A percentile compares a stretch with the other conserved stretches of the same genome.
Conservation (phyloP, 2,113 vertebrate genomes). For the Hepsetus odoe region DNA sequence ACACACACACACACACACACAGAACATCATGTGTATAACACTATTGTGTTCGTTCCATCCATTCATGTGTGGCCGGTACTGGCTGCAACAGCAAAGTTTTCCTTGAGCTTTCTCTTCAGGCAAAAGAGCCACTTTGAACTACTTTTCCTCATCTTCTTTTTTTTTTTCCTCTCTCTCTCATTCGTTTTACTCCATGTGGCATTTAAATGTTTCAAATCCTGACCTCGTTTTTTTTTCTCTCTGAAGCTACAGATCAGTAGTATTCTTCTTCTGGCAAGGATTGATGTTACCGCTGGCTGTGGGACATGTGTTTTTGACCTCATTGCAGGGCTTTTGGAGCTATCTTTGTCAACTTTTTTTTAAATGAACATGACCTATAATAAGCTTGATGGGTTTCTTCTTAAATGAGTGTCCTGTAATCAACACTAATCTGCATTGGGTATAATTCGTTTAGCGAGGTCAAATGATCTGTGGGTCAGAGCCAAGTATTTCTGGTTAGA, state of each 20-base stretch:
- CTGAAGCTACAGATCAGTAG: slow-evolving; percentile 33
- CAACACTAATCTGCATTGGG: slow-evolving; percentile 59
- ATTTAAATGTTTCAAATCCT: slow-evolving; percentile 56
- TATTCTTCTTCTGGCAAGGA: slow-evolving; percentile 45
- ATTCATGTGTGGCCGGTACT: slow-evolving; percentile 18
- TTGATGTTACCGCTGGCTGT: slow-evolving; percentile 29
- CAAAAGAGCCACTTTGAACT: slow-evolving; percentile 26
- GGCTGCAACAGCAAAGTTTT: slow-evolving; percentile 24
- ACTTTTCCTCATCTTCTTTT: slow-evolving; percentile 26
- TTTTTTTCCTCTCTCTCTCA: slow-evolving; percentile 25
- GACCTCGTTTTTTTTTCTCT: slow-evolving; percentile 55
- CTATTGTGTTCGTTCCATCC: slow-evolving; percentile 30
- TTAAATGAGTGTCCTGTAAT: slow-evolving; percentile 50
- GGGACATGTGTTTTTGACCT: slow-evolving; percentile 50
- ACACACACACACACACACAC: slow-evolving; percentile 29
- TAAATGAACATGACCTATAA: slow-evolving; percentile 48
- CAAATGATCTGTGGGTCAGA: slow-evolving; percentile 51
- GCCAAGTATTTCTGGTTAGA: slow-evolving; percentile 50
- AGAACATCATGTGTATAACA: neutral
- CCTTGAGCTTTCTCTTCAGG: slow-evolving; percentile 21
- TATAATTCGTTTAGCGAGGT: slow-evolving; percentile 59
- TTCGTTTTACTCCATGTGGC: slow-evolving; percentile 42
- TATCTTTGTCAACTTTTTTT: slow-evolving; percentile 30
- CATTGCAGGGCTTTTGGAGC: slow-evolving; percentile 39
- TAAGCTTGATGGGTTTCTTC: slow-evolving; percentile 18